Evolutionary conservation across 2,113 vertebrate genomes (phyloP).

Genomic region (Mixornis gularis): DNA sequence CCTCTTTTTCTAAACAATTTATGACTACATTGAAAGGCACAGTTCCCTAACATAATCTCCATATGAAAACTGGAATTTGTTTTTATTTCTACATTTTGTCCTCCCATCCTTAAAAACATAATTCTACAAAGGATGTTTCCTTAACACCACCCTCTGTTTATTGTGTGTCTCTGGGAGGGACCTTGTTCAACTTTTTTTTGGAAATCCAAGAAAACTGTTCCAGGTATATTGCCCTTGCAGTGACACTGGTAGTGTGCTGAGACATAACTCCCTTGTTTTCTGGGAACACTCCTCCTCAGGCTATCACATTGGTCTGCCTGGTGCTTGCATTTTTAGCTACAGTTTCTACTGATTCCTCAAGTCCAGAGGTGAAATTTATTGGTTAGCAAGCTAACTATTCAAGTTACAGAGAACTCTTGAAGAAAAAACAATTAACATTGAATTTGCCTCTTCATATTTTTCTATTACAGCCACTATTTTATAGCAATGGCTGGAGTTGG

Average conservation of each 20-base stretch:
- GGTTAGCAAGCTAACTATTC: not conserved
- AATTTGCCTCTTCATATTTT: not conserved
- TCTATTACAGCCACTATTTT: not conserved
- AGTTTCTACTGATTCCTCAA: not conserved
- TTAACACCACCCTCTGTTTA: not conserved
- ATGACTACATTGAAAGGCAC: not conserved
- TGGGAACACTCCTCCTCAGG: not conserved
- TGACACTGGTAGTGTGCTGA: not conserved
- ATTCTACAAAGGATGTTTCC: not conserved
- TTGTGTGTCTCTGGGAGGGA: not conserved
- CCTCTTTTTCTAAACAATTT: not conserved
- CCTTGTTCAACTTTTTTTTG: not conserved
- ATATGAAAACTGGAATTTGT: not conserved
- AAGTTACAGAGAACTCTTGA: not conserved
- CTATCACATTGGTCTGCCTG: fast-evolving
- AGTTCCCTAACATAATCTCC: not conserved
- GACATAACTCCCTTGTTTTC: not conserved
- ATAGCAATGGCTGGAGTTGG: not conserved
- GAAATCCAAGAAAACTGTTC: not conserved
- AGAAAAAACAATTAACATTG: not conserved
- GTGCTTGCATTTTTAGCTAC: not conserved
- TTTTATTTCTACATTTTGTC: not conserved
- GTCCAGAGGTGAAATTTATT: not conserved
- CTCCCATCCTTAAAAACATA: not conserved
- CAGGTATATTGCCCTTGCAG: not conserved